Percentiles rank a stretch among this genome's conserved stretches.
Conservation (phyloP, 2,113 vertebrate species). For the Prionailurus bengalensis region DNA sequence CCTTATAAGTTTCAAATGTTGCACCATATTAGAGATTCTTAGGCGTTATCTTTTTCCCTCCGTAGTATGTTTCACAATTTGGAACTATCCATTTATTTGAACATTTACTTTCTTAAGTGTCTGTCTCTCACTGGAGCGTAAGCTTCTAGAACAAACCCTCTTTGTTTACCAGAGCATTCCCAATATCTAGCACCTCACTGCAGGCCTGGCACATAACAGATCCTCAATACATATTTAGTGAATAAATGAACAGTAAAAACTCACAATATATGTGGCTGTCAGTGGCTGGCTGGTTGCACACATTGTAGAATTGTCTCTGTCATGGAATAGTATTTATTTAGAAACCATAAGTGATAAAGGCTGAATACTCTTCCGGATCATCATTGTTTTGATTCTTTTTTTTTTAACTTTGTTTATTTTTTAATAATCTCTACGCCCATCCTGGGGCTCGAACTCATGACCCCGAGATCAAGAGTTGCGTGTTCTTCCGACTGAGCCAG, state of each 20-base stretch:
- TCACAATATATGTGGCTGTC: fast-evolving
- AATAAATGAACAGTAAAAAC: background rate
- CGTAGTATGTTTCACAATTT: background rate
- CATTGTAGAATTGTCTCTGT: background rate
- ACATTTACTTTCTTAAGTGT: conserved; percentile 20
- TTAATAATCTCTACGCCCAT: background rate
- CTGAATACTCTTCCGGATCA: background rate
- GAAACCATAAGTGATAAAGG: background rate
- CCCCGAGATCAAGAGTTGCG: background rate
- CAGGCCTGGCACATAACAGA: background rate
- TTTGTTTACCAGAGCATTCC: background rate
- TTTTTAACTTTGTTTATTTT: background rate
- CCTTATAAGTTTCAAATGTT: conserved; percentile 32
- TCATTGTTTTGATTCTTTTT: background rate
- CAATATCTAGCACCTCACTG: background rate
- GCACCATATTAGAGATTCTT: background rate
- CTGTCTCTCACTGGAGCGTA: background rate
- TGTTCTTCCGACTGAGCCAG: background rate
- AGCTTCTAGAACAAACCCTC: background rate
- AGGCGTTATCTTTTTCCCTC: background rate
- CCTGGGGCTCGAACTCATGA: background rate
- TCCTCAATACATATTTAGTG: background rate
- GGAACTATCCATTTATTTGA: conserved; percentile 1
- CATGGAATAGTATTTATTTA: background rate
- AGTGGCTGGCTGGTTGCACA: too few relatives aligned